Percentiles rank a stretch among this genome's conserved stretches.
Evolutionary conservation across 2,113 vertebrate genomes (phyloP).

Genomic region (Coryphaenoides rupestris): DNA sequence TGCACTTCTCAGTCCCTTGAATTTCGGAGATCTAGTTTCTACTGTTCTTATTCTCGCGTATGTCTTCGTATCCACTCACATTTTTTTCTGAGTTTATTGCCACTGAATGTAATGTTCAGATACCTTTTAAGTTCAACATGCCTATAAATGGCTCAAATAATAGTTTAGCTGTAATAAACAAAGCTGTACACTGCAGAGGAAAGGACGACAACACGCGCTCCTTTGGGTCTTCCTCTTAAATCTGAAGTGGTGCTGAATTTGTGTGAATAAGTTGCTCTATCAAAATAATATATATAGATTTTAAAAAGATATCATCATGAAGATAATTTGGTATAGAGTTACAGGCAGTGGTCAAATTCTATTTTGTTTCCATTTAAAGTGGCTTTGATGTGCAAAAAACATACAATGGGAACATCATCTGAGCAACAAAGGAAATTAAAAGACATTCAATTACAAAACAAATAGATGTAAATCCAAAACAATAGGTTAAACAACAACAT

Average conservation of each 20-base stretch:
- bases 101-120: too few species aligned
- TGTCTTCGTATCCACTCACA: conserved; percentile 20
- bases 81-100: too few species aligned
- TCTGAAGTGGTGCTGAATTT: conserved; percentile 23
- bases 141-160: conserved; percentile 35
- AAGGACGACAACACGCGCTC: conserved; percentile 6
- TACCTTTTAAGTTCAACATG: too few species aligned
- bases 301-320: neutral
- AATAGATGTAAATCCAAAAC: conserved; percentile 62
- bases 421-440: conserved; percentile 43
- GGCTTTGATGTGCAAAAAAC: conserved; percentile 66
- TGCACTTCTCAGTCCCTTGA: too few species aligned
- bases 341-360: conserved; percentile 50
- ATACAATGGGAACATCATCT: conserved; percentile 55
- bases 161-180: neutral
- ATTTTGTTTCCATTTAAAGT: conserved; percentile 73
- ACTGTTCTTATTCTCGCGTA: too few species aligned
- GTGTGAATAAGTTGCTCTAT: conserved; percentile 46
- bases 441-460: conserved; percentile 33
- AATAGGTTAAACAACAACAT: conserved; percentile 64
- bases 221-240: conserved; percentile 27
- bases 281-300: conserved; percentile 30
- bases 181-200: conserved; percentile 4
- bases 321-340: conserved; percentile 55
- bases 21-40: too few species aligned